These are phyloP conservation scores for Cisticola juncidis DNA, from an alignment of 2,113 vertebrate genomes.

Conservation along the genomic window DNA sequence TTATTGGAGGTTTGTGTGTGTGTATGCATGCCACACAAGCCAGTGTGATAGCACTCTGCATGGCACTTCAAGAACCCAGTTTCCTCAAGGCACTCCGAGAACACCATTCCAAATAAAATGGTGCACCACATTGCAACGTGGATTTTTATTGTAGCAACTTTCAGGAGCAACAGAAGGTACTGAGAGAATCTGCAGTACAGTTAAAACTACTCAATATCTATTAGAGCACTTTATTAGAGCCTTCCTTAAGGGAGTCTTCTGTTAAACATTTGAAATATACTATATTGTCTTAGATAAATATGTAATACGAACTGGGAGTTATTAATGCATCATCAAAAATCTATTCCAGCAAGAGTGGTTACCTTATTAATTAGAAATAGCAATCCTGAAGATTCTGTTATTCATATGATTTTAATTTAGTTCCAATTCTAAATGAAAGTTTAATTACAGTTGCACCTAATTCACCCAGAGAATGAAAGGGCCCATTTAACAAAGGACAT, in stretches of 20 bases:
- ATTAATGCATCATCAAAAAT: background rate
- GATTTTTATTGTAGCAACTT: background rate
- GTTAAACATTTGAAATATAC: slow-evolving; percentile 8
- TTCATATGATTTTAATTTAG: slow-evolving; percentile 56
- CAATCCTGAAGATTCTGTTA: slow-evolving; percentile 1
- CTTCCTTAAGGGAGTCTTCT: background rate
- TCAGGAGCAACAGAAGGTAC: background rate
- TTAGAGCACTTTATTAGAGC: background rate
- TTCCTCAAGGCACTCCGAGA: background rate
- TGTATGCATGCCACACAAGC: background rate
- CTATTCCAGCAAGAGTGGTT: background rate
- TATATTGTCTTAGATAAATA: slow-evolving; percentile 10
- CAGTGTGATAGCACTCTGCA: background rate
- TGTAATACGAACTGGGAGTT: background rate
- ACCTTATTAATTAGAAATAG: slow-evolving; percentile 16
- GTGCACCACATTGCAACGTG: background rate
- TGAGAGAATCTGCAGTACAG: background rate
- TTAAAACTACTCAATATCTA: background rate
- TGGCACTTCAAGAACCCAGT: background rate
- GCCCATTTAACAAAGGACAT: slow-evolving; percentile 25
- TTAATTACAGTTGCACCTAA: slow-evolving; percentile 53
- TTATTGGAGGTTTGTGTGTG: background rate
- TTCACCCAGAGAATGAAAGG: slow-evolving; percentile 28
- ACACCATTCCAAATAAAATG: background rate
- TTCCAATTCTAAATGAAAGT: slow-evolving; percentile 15